Evolutionary conservation across 2,113 vertebrate species (phyloP), one percentile per base, ranked within the genome.

Genomic region (Microcebus jonahi): DNA sequence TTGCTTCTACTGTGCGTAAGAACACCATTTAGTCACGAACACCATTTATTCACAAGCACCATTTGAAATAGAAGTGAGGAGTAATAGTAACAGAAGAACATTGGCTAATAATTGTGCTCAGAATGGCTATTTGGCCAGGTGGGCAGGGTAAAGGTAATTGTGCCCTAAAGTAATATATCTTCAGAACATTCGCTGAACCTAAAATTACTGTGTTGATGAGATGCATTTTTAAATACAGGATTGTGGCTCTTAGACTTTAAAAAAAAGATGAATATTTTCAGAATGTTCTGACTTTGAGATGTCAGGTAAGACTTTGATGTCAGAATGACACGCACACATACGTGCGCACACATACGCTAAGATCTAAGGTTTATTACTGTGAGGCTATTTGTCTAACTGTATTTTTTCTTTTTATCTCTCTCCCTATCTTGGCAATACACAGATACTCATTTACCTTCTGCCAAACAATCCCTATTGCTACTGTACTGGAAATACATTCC

Each of bases 221-320:
- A n/a, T 70, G 31, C 70, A 93, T 90, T 96, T 53, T 68, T 93
- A 97, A 97, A 81, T 45, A 39, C 82, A 57, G 4, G 9, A 84
- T n/a, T 96, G 92, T 0, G 5, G 73, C 94, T 97, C 80, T 95
- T 95, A 84, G 89, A 96, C 96, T 81, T n/a, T 14, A 29, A 34
- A 88, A 91, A 92, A 93, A 91, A 87, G 91, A 93, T 85, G 88
- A 61, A 7, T 92, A 20, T 94, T 98, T 97, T 97, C 73, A 92
- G 86, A 55, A 80, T 88, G 86, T 95, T 97, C 83, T 91, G 95
- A 95, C 92, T 97, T 96, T 27, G 42, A 55, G 42, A 83, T 97
- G 86, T 97, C 96, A 97, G 39, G 45, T 14, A 97, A 97, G 88
- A 97, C 98, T 98, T 97, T 95, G 91, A 90, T 98, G 93, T 96